phyloP scores from a whole-genome alignment of 2,888 invertebrate genomes.

The Chrysolina haemoptera region DNA sequence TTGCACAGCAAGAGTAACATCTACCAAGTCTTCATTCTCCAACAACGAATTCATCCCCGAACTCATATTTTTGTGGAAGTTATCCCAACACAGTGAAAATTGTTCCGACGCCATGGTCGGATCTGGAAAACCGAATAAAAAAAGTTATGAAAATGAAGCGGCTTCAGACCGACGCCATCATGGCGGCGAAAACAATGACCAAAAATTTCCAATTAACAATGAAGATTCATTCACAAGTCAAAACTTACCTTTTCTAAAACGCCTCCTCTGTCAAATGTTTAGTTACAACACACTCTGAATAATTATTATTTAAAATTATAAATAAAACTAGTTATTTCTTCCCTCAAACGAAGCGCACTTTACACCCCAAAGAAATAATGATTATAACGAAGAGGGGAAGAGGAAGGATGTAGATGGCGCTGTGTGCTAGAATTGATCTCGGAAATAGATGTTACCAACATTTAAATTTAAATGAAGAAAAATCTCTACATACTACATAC shows the following conservation, averaged over 20 bases:
- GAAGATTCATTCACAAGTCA: background rate
- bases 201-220: background rate
- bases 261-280: constrained; percentile 37
- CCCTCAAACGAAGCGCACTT: background rate
- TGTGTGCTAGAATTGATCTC: background rate
- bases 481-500: background rate
- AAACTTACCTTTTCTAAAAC: constrained; percentile 50
- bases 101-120: constrained; percentile 74
- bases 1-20: constrained; percentile 69
- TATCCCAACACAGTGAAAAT: constrained; percentile 82
- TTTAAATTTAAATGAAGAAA: background rate
- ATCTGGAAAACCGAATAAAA: constrained; percentile 45
- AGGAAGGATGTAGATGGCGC: constrained; percentile 42
- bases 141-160: constrained; percentile 9
- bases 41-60: constrained; percentile 75
- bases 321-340: constrained; percentile 1
- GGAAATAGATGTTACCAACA: background rate
- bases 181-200: constrained; percentile 51
- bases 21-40: constrained; percentile 68
- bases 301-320: constrained; percentile 28
- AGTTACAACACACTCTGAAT: constrained; percentile 37
- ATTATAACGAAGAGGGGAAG: constrained; percentile 31
- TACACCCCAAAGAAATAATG: background rate
- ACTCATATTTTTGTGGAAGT: constrained; percentile 80
- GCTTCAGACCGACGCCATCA: constrained; percentile 54